A percentile compares a stretch with the other conserved stretches of the same genome.
Conservation (phyloP, 2,888 invertebrate genomes). For the Folsomia manolachei region DNA sequence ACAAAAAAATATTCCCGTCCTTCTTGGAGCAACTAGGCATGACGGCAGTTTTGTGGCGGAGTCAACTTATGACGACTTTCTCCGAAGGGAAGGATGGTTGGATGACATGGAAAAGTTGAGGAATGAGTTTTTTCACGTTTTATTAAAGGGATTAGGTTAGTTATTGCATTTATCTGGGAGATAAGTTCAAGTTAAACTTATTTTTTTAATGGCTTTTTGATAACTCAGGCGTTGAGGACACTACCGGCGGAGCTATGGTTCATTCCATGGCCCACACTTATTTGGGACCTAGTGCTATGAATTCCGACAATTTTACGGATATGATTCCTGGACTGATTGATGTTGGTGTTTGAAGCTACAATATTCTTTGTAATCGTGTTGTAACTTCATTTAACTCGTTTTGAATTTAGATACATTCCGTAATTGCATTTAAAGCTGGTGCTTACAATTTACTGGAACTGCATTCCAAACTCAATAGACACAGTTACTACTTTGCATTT, state of each 20-base stretch:
- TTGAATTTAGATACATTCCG: constrained; percentile 25
- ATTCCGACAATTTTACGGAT: constrained; percentile 26
- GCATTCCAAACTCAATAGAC: constrained; percentile 27
- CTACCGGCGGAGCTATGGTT: constrained; percentile 25
- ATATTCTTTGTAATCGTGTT: background rate
- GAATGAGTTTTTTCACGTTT: constrained; percentile 29
- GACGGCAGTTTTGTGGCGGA: constrained; percentile 31
- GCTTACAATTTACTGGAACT: constrained; percentile 33
- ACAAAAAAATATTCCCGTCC: constrained; percentile 30
- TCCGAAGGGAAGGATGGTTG: constrained; percentile 12
- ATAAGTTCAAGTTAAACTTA: constrained; percentile 1
- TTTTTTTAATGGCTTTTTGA: background rate
- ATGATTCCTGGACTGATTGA: constrained; percentile 42
- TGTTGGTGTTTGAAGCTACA: constrained; percentile 17
- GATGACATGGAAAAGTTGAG: constrained; percentile 22
- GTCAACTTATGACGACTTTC: constrained; percentile 16
- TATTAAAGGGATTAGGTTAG: constrained; percentile 26
- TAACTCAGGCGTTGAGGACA: constrained; percentile 27
- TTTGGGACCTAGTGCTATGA: constrained; percentile 25
- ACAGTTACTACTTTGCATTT: constrained; percentile 33
- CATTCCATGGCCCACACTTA: constrained; percentile 32
- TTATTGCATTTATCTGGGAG: background rate
- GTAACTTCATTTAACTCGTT: no score
- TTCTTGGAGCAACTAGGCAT: constrained; percentile 36
- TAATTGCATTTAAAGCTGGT: constrained; percentile 39